A percentile compares a stretch with the other conserved stretches of the same genome.
Evolutionary conservation across 2,888 invertebrate species (phyloP).

Genomic region (Campaea margaritaria): DNA sequence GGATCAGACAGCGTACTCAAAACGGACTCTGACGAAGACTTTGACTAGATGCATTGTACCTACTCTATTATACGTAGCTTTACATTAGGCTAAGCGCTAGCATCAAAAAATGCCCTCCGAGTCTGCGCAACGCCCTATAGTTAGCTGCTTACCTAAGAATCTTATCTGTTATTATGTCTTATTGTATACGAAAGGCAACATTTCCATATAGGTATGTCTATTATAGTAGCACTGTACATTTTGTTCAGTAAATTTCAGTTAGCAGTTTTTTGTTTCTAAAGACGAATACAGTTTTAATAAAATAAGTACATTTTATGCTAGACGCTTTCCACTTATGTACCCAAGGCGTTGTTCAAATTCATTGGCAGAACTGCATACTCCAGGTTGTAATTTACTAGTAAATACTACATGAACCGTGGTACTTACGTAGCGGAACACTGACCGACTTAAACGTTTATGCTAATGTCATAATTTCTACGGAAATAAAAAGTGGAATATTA

Average conservation of each 20-base stretch:
- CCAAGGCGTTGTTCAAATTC: constrained; percentile 18
- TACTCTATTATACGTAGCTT: constrained; percentile 25
- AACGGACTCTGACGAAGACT: constrained; percentile 82
- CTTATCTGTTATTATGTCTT: no score
- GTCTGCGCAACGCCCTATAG: constrained; percentile 17
- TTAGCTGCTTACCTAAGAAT: not conserved
- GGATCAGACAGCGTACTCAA: constrained; percentile 81
- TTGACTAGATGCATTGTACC: constrained; percentile 61
- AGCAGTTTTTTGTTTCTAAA: no score
- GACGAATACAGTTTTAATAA: no score
- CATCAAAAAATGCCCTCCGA: constrained; percentile 36
- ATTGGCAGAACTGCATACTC: constrained; percentile 14
- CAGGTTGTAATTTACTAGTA: constrained; percentile 19
- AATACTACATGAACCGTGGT: constrained; percentile 7
- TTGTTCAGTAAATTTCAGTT: no score
- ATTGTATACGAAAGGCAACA: no score
- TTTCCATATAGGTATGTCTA: no score
- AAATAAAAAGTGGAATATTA: constrained; percentile 27
- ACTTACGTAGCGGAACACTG: constrained; percentile 22
- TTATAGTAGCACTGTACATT: no score
- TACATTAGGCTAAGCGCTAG: constrained; percentile 50
- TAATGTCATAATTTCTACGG: constrained; percentile 20
- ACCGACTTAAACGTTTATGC: constrained; percentile 20
- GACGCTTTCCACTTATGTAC: constrained; percentile 4
- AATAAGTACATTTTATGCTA: no score